These are phyloP conservation scores for Anthopleura sola DNA, from an alignment of 64 coral and sea anemone genomes.

Conservation along the genomic window DNA sequence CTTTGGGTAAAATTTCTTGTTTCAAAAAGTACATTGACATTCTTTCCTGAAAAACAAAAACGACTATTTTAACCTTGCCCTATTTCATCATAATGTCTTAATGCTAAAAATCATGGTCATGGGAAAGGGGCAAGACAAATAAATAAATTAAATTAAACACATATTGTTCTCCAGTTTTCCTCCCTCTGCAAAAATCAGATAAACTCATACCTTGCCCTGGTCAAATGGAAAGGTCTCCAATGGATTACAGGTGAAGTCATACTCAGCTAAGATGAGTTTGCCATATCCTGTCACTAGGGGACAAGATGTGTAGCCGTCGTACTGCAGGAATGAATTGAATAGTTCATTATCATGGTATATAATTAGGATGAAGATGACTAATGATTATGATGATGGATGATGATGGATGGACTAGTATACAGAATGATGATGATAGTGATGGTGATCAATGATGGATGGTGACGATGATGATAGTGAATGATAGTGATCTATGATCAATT, in stretches of 20 bases:
- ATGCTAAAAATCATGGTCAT: no score
- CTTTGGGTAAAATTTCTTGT: slow-evolving; percentile 88
- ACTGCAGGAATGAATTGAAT: slow-evolving; percentile 26
- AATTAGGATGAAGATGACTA: no score
- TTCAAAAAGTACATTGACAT: slow-evolving; percentile 93
- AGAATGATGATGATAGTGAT: background rate
- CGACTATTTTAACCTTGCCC: background rate
- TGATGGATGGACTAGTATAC: no score
- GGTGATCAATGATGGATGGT: no score
- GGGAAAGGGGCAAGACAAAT: no score
- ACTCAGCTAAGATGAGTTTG: slow-evolving; percentile 91
- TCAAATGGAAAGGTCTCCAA: slow-evolving; percentile 95
- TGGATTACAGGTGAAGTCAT: slow-evolving; percentile 85
- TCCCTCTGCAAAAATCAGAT: no score
- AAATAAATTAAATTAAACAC: no score
- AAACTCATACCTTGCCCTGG: slow-evolving; percentile 86
- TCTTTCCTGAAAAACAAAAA: slow-evolving; percentile 56
- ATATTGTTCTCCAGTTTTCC: no score
- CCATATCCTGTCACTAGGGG: slow-evolving; percentile 83
- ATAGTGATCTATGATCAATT: no score
- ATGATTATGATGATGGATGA: background rate
- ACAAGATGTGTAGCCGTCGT: slow-evolving; percentile 96
- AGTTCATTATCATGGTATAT: background rate
- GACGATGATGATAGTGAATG: no score
- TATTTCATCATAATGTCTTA: no score